Conservation (phyloP, 2,888 invertebrate genomes). For the Flabesymbios commensalis region DNA sequence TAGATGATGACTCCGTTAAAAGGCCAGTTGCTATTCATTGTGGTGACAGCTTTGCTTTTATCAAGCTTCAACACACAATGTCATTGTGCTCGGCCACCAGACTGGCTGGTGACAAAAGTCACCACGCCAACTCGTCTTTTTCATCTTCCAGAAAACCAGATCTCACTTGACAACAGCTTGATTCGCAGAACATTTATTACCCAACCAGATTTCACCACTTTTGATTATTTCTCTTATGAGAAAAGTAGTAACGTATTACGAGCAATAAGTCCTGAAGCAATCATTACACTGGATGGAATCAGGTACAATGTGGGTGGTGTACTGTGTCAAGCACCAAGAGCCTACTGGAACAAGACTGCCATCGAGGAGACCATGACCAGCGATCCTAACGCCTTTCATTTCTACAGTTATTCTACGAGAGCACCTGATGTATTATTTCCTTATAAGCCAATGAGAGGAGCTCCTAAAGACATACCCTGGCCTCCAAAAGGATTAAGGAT, state of each 20-base stretch:
- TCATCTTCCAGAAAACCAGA: neutral
- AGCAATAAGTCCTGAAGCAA: constrained; percentile 24
- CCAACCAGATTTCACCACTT: constrained; percentile 28
- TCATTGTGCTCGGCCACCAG: too few relatives aligned
- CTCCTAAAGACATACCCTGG: constrained; percentile 29
- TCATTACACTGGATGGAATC: constrained; percentile 27
- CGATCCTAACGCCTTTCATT: constrained; percentile 28
- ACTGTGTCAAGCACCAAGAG: constrained; percentile 18
- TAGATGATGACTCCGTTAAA: too few relatives aligned
- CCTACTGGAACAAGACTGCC: constrained; percentile 32
- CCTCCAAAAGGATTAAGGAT: constrained; percentile 30
- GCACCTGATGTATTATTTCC: constrained; percentile 26
- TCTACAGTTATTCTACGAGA: constrained; percentile 3
- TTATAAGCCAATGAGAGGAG: constrained; percentile 28
- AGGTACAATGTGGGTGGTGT: constrained; percentile 27
- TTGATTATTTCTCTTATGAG: constrained; percentile 26
- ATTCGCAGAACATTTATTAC: constrained; percentile 25
- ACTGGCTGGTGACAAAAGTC: constrained; percentile 28
- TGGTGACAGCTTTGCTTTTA: too few relatives aligned
- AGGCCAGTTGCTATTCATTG: too few relatives aligned
- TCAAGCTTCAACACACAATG: too few relatives aligned
- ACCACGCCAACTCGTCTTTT: constrained; percentile 7
- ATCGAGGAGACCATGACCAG: constrained; percentile 10
- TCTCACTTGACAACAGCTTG: constrained; percentile 24
- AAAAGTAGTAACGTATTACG: constrained; percentile 25